Percentiles rank a stretch among this genome's conserved stretches.
Evolutionary conservation across 2,797 vertebrate genomes (phyloP).

Genomic region (Onychomys leucogaster): DNA sequence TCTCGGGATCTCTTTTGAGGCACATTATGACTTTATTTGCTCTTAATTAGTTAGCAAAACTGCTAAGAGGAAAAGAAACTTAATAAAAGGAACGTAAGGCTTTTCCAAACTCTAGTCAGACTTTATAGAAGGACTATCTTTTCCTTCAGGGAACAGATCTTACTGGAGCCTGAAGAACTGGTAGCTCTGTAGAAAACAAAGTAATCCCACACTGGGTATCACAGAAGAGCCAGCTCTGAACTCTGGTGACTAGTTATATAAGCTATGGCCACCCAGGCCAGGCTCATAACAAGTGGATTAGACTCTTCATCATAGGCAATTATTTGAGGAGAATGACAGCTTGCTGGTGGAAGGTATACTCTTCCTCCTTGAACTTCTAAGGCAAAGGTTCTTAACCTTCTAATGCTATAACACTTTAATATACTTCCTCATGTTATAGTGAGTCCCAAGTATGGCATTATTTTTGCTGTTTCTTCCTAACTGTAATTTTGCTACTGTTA

Average conservation of each 20-base stretch:
- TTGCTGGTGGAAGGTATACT: rapidly evolving
- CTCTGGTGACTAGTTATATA: neutral
- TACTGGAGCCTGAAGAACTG: neutral
- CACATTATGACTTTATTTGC: slow-evolving; percentile 37
- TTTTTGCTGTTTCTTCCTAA: neutral
- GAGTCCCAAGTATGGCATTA: too few relatives aligned
- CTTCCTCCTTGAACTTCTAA: neutral
- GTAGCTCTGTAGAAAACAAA: neutral
- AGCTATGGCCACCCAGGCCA: neutral
- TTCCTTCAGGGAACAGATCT: neutral
- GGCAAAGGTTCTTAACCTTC: neutral
- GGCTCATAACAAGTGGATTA: neutral
- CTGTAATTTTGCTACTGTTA: neutral
- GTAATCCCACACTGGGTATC: neutral
- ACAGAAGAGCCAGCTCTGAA: neutral
- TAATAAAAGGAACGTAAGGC: slow-evolving; percentile 36
- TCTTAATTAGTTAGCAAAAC: slow-evolving; percentile 66
- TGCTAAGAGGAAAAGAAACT: neutral
- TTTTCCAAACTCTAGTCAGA: neutral
- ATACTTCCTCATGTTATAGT: neutral
- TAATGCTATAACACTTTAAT: neutral
- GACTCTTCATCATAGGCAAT: neutral
- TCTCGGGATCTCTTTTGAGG: slow-evolving; percentile 19
- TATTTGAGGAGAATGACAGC: neutral
- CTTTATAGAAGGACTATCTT: neutral